phyloP scores from a whole-genome alignment of 92 coral and sea anemone species.

The Metridium senile region DNA sequence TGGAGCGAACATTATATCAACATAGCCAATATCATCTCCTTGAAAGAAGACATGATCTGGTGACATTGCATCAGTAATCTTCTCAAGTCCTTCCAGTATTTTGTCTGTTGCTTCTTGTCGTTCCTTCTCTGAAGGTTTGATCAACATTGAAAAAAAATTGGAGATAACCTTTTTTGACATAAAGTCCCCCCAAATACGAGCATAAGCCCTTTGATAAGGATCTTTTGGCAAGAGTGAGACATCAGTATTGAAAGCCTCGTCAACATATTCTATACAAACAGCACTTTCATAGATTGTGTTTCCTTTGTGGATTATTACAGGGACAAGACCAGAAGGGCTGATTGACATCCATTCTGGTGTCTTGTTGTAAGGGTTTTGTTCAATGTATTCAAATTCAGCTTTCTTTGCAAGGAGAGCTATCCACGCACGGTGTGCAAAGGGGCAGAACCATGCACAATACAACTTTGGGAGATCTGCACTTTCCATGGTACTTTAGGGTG shows the following conservation, averaged over 20 bases:
- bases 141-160: conserved; percentile 30
- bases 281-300: conserved; percentile 67
- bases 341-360: conserved; percentile 78
- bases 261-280: conserved; percentile 73
- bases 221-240: conserved; percentile 62
- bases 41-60: conserved; percentile 61
- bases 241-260: conserved; percentile 57
- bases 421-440: conserved; percentile 85
- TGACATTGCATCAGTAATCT: conserved; percentile 68
- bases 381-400: conserved; percentile 69
- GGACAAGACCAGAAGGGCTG: conserved; percentile 70
- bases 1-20: conserved; percentile 73
- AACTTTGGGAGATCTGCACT: conserved; percentile 39
- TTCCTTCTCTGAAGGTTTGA: conserved; percentile 45
- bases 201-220: conserved; percentile 69
- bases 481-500: conserved; percentile 4
- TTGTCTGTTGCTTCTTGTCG: conserved; percentile 49
- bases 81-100: conserved; percentile 38
- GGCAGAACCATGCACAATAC: conserved; percentile 76
- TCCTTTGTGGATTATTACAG: conserved; percentile 56
- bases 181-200: conserved; percentile 81
- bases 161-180: conserved; percentile 54
- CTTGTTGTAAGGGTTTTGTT: conserved; percentile 73
- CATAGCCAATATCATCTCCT: conserved; percentile 63
- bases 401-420: conserved; percentile 68